Base-by-base conservation (phyloP, 35 echinoderm and acorn worm species). In the Ophiothrix spiculata region DNA sequence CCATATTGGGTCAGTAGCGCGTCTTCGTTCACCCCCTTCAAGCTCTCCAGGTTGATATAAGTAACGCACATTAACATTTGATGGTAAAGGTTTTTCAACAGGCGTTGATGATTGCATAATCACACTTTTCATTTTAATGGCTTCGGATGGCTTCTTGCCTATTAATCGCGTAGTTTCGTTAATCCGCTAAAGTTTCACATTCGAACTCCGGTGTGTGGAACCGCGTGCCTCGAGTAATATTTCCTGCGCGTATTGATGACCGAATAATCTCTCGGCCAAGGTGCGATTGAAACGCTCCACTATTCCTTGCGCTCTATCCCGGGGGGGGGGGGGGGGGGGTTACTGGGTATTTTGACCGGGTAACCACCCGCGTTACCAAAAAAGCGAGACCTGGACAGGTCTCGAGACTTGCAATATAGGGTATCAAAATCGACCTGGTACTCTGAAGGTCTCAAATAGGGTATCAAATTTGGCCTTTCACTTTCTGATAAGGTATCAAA, bases 211-310 rank as follows among this genome's bases (percentile, higher is more conserved):
- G 42, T 6, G 42, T 49, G 42, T 49, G 42, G 42, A 19, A 8
- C 35, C 56, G 17, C 49, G 3, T 6, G 1, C 80, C 42, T 17
- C 38, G 14, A 81, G 80, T 40, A 39, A 33, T 45, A 84, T 56
- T 36, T 84, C 8, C 56, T 64, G 45, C 1, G 60, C 38, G 38
- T 84, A 84, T 31, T 84, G 45, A 38, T 84, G 60, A 15, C 56
- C 56, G 74, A 75, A 84, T 3, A 84, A 38, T 21, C 29, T 1
- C 32, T 84, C 82, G 2, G 82, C 82, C 35, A 84, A 49, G 21
- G 82, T 84, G 11, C 49, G 31, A 39, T 80, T 82, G 21, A 82
- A 82, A 0, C 80, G 0, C 15, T 82, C 80, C 4, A 82, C 80
- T 0, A 82, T 56, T 39, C 60, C 60, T 69, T 69, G 60, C 60